Evolutionary conservation across 2,888 invertebrate genomes (phyloP).

Genomic region (Volucella inanis): DNA sequence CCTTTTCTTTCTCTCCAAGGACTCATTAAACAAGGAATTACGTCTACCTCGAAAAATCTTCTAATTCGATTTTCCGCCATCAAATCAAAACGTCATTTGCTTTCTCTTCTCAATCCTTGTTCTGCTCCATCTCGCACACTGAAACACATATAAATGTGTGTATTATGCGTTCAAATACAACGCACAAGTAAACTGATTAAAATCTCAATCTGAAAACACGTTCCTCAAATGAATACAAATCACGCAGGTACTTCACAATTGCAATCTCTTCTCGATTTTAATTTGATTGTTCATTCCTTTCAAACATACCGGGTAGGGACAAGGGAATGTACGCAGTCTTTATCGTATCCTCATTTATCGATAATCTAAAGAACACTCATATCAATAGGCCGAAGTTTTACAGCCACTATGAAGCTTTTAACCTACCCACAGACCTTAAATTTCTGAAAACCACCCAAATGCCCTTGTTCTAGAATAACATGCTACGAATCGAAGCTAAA

Average conservation of each 20-base stretch:
- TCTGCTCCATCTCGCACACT: background rate
- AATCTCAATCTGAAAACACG: constrained; percentile 47
- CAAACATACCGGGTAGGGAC: background rate
- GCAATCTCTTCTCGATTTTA: constrained; percentile 74
- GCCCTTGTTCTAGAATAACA: no score
- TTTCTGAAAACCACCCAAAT: background rate
- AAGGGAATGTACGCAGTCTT: background rate
- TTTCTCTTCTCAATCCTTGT: background rate
- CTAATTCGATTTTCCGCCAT: constrained; percentile 58
- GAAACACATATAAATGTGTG: background rate
- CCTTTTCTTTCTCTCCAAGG: constrained; percentile 20
- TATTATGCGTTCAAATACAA: background rate
- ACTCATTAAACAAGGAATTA: constrained; percentile 43
- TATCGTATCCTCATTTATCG: constrained; percentile 27
- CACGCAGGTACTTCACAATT: constrained; percentile 67
- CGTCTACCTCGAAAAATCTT: background rate
- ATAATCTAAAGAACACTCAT: constrained; percentile 49
- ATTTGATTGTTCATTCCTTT: constrained; percentile 75
- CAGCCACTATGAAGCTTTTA: constrained; percentile 12
- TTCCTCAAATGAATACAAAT: constrained; percentile 64
- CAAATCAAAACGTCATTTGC: constrained; percentile 55
- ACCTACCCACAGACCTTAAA: background rate
- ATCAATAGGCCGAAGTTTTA: constrained; percentile 17
- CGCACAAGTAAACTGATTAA: constrained; percentile 63
- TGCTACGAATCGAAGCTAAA: no score